Percentiles rank a stretch among this genome's conserved stretches.
Evolutionary conservation across 2,797 vertebrate species (phyloP).

Genomic region (Amblyraja radiata): DNA sequence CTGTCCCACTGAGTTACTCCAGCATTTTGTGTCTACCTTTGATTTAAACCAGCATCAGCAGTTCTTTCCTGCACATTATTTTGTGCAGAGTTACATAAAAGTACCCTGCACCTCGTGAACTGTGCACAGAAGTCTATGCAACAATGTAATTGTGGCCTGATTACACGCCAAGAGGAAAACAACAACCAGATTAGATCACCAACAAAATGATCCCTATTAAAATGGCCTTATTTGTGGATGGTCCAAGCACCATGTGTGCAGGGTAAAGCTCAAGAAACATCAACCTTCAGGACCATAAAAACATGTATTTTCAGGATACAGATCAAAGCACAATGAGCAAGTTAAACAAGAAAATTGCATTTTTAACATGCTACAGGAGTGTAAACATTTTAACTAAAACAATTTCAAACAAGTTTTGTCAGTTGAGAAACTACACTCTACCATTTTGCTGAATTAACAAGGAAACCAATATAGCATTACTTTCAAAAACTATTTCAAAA

Average conservation of each 20-base stretch:
- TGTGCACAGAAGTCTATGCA: not conserved
- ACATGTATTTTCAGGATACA: not conserved
- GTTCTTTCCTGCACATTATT: not conserved
- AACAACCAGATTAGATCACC: not conserved
- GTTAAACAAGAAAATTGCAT: not conserved
- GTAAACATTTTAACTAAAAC: too few species aligned
- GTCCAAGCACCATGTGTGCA: not conserved
- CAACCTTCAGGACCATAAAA: not conserved
- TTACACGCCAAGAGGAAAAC: not conserved
- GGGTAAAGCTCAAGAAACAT: not conserved
- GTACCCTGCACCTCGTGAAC: not conserved
- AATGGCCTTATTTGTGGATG: not conserved
- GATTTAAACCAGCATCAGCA: too few species aligned
- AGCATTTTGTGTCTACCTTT: too few species aligned
- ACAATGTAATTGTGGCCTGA: not conserved
- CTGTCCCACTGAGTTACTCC: too few species aligned
- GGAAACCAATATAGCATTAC: not conserved
- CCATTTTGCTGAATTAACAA: not conserved
- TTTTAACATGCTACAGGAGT: not conserved
- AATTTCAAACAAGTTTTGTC: not conserved
- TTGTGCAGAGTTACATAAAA: not conserved
- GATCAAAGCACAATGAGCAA: not conserved
- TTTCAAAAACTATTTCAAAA: too few species aligned
- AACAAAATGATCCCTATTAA: not conserved
- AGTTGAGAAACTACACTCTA: not conserved